A percentile compares a stretch with the other conserved stretches of the same genome.
phyloP scores from a whole-genome alignment of 2,797 vertebrate species.

The Mus minutoides region DNA sequence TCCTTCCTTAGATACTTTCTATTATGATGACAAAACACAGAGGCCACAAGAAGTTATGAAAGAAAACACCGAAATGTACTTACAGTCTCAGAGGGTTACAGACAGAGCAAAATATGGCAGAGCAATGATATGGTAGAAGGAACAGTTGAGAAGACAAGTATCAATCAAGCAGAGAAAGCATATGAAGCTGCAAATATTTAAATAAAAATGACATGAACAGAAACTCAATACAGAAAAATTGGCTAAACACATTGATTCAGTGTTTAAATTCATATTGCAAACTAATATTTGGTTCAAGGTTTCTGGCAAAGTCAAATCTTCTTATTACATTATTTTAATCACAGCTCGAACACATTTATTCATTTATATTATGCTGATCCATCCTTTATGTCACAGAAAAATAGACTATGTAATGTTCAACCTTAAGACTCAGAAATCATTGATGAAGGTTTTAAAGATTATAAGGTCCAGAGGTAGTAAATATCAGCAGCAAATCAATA shows the following conservation, averaged over 20 bases:
- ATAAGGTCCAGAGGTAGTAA: not conserved
- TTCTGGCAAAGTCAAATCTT: constrained; percentile 29
- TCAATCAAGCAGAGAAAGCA: not conserved
- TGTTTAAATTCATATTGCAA: constrained; percentile 35
- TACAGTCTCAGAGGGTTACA: not conserved
- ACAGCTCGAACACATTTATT: constrained; percentile 3
- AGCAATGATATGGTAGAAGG: not conserved
- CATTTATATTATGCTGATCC: not conserved
- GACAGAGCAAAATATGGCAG: no score
- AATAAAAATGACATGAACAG: constrained; percentile 35
- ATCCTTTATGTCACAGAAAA: not conserved
- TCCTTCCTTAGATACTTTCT: not conserved
- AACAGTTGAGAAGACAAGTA: not conserved
- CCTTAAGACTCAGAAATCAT: not conserved
- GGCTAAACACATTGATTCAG: constrained; percentile 37
- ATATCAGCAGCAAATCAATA: not conserved
- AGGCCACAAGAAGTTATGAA: not conserved
- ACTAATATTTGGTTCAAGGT: constrained; percentile 50
- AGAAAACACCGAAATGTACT: not conserved
- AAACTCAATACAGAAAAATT: constrained; percentile 42
- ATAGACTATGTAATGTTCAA: not conserved
- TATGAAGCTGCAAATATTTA: not conserved
- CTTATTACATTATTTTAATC: constrained; percentile 44
- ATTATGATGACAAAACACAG: not conserved
- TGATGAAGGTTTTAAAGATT: not conserved